phyloP scores from a whole-genome alignment of 1,140 invertebrate species.

The Laodelphax striatellus region DNA sequence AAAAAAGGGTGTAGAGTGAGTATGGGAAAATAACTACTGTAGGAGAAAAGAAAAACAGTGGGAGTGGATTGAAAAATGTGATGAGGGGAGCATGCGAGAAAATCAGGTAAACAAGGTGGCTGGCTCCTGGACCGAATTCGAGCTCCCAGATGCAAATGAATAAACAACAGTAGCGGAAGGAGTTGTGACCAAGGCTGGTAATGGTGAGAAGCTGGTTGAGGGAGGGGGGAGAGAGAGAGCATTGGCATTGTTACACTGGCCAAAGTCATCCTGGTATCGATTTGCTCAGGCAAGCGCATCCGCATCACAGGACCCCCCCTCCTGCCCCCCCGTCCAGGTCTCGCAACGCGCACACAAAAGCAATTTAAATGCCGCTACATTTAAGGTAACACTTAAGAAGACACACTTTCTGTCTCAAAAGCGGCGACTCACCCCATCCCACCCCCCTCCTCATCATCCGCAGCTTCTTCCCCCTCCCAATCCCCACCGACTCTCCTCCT shows the following conservation, averaged over 20 bases:
- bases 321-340: background rate
- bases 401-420: conserved; percentile 2
- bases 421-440: background rate
- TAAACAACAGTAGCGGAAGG: no score
- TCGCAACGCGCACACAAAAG: background rate
- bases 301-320: background rate
- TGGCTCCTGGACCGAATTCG: no score
- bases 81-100: no score
- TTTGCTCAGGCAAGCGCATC: background rate
- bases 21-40: no score
- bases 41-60: no score
- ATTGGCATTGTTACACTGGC: background rate
- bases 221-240: no score
- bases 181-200: no score
- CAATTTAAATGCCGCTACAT: conserved; percentile 3
- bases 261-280: background rate
- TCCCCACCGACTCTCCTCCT: background rate
- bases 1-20: no score
- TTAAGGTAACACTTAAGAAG: conserved; percentile 2
- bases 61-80: no score
- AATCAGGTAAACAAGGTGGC: no score
- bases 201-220: no score
- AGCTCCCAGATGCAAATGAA: no score
- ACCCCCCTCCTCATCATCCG: background rate
- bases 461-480: background rate